Base-by-base conservation (phyloP, 1,140 invertebrate species). In the Anastrepha ludens region DNA sequence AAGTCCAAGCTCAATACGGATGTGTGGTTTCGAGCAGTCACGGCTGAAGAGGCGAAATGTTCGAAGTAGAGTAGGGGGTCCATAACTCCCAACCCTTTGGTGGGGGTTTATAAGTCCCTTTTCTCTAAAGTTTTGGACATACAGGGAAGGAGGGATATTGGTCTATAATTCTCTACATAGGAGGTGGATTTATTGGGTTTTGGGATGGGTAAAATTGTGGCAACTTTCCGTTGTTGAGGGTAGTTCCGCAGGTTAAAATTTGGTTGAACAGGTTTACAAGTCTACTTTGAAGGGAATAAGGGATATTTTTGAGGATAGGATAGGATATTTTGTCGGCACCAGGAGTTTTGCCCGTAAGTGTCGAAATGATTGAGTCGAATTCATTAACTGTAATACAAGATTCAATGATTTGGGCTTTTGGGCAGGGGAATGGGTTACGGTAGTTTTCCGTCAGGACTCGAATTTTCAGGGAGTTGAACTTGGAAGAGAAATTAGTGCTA, bases 81-180 rank as follows among this genome's bases (percentile, higher is more conserved):
- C 5, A 55, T 55, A 9, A 55, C 50, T 55, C 50, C 50, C 50
- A 55, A 55, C 50, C 50, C 50, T 55, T 55, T 55, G 5, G 50
- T 55, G 5, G 50, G 9, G 50, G 50, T 55, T 55, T 7, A 55
- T 55, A 55, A 55, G 50, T 9, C 50, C 50, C 5, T 55, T 55
- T 86, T 86, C 60, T 86, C 85, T 29, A 86, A 39, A 3, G 41
- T 5, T 86, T 86, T 86, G 9, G 50, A 59, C 7, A 60, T 9
- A 29, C 85, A 86, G 8, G 85, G 58, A 8, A 86, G 29, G 15
- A 86, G 29, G n/a, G 85, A 86, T 7, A 86, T 86, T 2, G 50
- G 85, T 13, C 50, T 60, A 29, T 86, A 86, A 29, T 39, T 86
- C 15, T 15, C 39, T 60, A 39, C 55, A 29, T 29, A 29, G 29